Evolutionary conservation across 2,113 vertebrate species (phyloP).

Genomic region (Dipodomys stephensi): DNA sequence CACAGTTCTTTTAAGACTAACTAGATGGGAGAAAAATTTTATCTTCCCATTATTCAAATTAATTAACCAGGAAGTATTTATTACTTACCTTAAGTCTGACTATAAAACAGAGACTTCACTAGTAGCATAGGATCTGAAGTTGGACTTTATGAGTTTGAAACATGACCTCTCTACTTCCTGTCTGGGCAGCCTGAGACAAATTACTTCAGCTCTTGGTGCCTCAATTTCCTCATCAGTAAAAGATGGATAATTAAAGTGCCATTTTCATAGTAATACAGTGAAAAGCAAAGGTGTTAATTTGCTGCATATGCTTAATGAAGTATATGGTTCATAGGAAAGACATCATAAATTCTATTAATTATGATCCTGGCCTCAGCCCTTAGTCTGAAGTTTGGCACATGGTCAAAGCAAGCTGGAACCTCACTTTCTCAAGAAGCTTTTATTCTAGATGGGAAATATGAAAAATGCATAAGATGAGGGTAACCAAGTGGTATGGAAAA

Average conservation of each 20-base stretch:
- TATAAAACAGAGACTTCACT: constrained; percentile 7
- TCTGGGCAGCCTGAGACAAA: background rate
- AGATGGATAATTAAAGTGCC: background rate
- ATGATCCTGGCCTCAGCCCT: background rate
- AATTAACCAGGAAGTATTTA: constrained; percentile 63
- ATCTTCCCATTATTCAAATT: constrained; percentile 60
- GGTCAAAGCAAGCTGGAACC: background rate
- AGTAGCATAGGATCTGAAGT: background rate
- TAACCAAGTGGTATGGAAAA: background rate
- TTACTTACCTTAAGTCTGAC: background rate
- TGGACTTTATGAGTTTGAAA: constrained; percentile 12
- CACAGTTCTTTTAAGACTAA: constrained; percentile 70
- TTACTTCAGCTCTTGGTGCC: background rate
- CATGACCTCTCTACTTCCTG: background rate
- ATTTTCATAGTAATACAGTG: background rate
- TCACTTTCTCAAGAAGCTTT: background rate
- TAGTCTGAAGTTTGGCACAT: background rate
- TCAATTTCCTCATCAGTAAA: constrained; percentile 36
- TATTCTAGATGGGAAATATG: background rate
- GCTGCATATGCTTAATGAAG: background rate
- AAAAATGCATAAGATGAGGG: background rate
- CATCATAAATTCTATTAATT: background rate
- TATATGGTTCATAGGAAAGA: background rate
- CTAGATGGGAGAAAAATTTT: constrained; percentile 35
- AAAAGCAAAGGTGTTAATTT: background rate